Evolutionary conservation across 2,797 vertebrate genomes (phyloP).

Genomic region (Acropternis orthonyx): DNA sequence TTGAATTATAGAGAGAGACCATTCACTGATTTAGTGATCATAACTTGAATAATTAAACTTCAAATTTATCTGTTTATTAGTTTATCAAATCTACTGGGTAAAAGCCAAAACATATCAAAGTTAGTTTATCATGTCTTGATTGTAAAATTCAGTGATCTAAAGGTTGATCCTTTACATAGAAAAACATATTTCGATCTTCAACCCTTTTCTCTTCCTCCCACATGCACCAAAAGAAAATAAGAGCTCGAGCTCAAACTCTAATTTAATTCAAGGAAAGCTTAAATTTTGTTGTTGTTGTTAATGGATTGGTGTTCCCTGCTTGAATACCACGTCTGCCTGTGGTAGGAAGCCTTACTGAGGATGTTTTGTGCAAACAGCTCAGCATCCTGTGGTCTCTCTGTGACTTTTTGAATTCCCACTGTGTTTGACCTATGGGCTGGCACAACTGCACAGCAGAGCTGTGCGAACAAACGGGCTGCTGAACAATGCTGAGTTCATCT

Average conservation of each 20-base stretch:
- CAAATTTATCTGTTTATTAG: not conserved
- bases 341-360: not conserved
- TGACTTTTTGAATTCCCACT: not conserved
- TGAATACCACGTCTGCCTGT: not conserved
- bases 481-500: not conserved
- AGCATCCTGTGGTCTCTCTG: not conserved
- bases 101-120: not conserved
- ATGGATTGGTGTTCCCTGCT: not conserved
- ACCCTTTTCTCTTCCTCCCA: not conserved
- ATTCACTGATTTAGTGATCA: not conserved
- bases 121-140: not conserved
- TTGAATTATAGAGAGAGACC: not conserved
- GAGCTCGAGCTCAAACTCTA: not conserved
- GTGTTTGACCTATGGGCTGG: conserved; percentile 45
- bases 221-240: not conserved
- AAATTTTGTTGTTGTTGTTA: not conserved
- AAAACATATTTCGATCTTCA: not conserved
- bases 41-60: not conserved
- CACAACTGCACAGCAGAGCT: not conserved
- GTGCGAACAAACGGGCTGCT: not conserved
- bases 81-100: not conserved
- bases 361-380: not conserved
- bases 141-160: not conserved
- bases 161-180: not conserved
- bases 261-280: not conserved